These are phyloP conservation scores for Hylaea fasciaria DNA, from an alignment of 2,888 invertebrate species.

Conservation along the genomic window DNA sequence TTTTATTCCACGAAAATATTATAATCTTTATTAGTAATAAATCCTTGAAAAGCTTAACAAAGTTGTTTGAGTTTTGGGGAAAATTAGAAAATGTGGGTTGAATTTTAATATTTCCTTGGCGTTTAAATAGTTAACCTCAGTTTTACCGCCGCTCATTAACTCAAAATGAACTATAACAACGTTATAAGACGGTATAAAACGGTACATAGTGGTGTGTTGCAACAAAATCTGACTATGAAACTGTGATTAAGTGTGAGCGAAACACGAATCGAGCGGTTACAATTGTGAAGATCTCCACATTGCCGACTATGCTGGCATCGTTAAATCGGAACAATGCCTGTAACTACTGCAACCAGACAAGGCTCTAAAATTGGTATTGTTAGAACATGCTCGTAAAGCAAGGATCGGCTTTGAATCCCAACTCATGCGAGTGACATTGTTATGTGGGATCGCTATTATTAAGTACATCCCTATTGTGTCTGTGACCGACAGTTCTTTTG, in stretches of 20 bases:
- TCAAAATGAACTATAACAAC: background rate
- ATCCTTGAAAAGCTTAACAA: slow-evolving; percentile 29
- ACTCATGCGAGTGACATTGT: slow-evolving; percentile 70
- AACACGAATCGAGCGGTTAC: slow-evolving; percentile 32
- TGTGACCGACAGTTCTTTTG: slow-evolving; percentile 38
- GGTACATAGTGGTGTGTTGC: background rate
- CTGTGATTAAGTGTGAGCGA: slow-evolving; percentile 18
- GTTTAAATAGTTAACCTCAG: slow-evolving; percentile 11
- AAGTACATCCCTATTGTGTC: slow-evolving; percentile 52
- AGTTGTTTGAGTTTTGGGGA: slow-evolving; percentile 31
- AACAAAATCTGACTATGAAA: slow-evolving; percentile 6
- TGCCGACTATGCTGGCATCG: slow-evolving; percentile 46
- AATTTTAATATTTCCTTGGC: slow-evolving; percentile 25
- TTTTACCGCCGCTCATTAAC: slow-evolving; percentile 14
- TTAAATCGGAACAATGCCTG: slow-evolving; percentile 69
- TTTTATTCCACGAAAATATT: slow-evolving; percentile 58
- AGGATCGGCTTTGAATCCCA: slow-evolving; percentile 64
- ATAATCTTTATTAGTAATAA: slow-evolving; percentile 41
- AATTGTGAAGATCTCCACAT: slow-evolving; percentile 41
- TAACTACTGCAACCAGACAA: slow-evolving; percentile 68
- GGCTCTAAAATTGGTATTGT: slow-evolving; percentile 73
- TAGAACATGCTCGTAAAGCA: slow-evolving; percentile 70
- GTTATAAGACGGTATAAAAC: too few relatives aligned
- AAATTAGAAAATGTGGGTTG: slow-evolving; percentile 29
- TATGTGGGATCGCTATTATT: slow-evolving; percentile 57